These are phyloP conservation scores for Sclerurus mexicanus DNA, from an alignment of 2,113 vertebrate genomes.

Conservation along the genomic window DNA sequence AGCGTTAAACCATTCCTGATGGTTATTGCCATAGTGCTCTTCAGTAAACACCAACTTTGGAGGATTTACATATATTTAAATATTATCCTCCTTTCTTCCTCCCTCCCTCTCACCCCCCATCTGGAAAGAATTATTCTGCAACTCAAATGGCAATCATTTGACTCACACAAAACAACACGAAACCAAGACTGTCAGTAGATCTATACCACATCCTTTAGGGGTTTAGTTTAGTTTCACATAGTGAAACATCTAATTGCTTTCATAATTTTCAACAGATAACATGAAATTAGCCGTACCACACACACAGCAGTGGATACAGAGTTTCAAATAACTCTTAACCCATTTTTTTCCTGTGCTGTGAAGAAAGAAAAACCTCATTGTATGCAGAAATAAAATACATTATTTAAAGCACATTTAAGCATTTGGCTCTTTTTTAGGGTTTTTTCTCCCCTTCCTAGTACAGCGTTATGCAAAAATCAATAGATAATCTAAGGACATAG, in stretches of 20 bases:
- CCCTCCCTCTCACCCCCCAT: background rate
- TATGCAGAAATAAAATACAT: background rate
- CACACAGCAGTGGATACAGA: background rate
- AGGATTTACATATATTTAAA: constrained; percentile 27
- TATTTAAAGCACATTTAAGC: background rate
- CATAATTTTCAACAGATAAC: background rate
- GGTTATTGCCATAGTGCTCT: background rate
- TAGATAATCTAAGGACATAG: background rate
- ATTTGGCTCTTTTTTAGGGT: background rate
- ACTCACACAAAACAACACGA: constrained; percentile 27
- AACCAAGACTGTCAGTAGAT: constrained; percentile 27
- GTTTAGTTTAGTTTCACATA: constrained; percentile 25
- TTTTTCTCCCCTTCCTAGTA: background rate
- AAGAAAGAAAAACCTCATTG: background rate
- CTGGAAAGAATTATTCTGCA: constrained; percentile 46
- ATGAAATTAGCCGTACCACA: background rate
- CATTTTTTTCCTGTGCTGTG: background rate
- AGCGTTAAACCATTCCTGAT: background rate
- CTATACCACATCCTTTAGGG: constrained; percentile 40
- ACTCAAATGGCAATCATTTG: constrained; percentile 41
- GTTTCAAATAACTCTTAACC: background rate
- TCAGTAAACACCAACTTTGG: background rate
- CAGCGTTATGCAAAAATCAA: background rate
- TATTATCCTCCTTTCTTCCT: background rate
- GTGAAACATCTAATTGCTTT: constrained; percentile 35